Base-by-base conservation (phyloP, 2,888 invertebrate genomes). In the Julus scandinavius region DNA sequence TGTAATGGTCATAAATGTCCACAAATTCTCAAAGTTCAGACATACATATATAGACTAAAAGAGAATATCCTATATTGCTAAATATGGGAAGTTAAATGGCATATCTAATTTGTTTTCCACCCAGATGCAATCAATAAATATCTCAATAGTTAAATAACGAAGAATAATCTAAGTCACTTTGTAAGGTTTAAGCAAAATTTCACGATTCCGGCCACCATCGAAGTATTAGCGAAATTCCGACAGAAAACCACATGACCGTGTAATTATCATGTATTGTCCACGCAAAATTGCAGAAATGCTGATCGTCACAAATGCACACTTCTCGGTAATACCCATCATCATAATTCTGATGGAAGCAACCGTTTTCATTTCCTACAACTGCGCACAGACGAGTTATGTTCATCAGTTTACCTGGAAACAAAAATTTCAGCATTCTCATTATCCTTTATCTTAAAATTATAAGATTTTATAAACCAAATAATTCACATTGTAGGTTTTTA, bases 281-380 rank as follows among this genome's bases (percentile, higher is more conserved):
- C 41, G 45, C 87, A n/a, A n/a, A 13, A 83, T 87, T 87, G 45
- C 87, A 87, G 40, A 45, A 87, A 11, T 72, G 80, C 38, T 83
- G 72, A 29, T 87, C 87, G n/a, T 87, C 49, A 45, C 87, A 87
- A n/a, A 87, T 83, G 83, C 87, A 87, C 17, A 87, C 87, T 83
- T 87, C 87, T n/a, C n/a, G 17, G 45, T 58, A 11, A 49, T 41
- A 80, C 3, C 72, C 87, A 83, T 87, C 87, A 5, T n/a, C 58
- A 58, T 84, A 41, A 50, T 80, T 4, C 83, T 87, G 80, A 9
- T 72, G 40, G 49, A 80, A 87, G 29, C 87, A 87, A 15, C 87
- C 87, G 2, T 45, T 49, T 20, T 72, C 49, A 72, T 41, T 83
- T 45, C 80, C 87, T 13, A 41, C 45, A 11, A 87, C 29, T 11